Base-by-base conservation (phyloP, 2,113 vertebrate species). In the Notarius quadriscutis region DNA sequence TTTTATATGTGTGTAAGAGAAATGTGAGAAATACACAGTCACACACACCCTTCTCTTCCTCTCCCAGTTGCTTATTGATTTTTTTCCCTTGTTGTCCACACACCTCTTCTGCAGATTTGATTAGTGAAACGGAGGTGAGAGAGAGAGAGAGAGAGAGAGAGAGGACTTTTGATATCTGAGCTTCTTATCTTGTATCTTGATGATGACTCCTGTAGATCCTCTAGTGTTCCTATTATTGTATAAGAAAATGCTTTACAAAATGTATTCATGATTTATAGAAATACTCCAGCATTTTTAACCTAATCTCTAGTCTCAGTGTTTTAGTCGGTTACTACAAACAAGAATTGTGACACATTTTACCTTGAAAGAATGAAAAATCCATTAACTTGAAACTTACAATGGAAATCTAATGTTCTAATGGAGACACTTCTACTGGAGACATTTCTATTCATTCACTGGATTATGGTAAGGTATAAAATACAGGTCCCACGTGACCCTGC, bases 71-170 rank as follows among this genome's bases (percentile, higher is more conserved):
- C 72, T 89, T 91, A 94, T 94, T 92, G 93, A 93, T 93, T 94
- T 91, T 74, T 69, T 50, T 27, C 25, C 48, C 65, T 72, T 89
- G 87, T 89, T 89, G 88, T 91, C 34, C 30, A 87, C 88, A 83
- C 86, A 89, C 88, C 77, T 82, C 87, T 90, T 94, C 88, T 71
- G 84, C 86, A 93, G 91, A 95, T 94, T 92, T 92, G 89, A 93
- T 94, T 92, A 92, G 92, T 81, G 75, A 74, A 83, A 87, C 85
- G 80, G 92, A 91, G 83, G 88, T 88, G 93, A 93, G 92, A 92
- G 57, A 74, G 87, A 78, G 71, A 77, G 74, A 85, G 65, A 55
- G 63, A 60, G 53, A 53, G n/a, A 53, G 12, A 62, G 20, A 62
- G 15, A 84, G 92, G 93, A 91, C 22, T 67, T 41, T 55, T 84